Conservation (phyloP, 2,888 invertebrate genomes). For the Torymus texanus region DNA sequence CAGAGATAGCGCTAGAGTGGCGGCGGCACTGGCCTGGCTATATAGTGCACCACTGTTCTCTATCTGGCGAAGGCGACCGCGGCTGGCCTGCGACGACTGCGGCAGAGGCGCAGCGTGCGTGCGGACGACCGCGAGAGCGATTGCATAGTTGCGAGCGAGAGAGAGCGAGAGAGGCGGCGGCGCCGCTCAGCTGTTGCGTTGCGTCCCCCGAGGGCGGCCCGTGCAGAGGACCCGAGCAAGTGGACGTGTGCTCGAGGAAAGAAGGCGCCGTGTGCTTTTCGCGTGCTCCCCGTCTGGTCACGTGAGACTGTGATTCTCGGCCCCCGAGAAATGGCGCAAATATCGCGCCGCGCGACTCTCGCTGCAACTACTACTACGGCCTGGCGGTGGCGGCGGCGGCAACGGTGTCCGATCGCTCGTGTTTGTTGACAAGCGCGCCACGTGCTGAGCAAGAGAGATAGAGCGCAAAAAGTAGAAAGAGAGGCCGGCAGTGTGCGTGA, state of each 20-base stretch:
- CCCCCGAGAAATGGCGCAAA: constrained; percentile 80
- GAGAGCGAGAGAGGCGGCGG: constrained; percentile 10
- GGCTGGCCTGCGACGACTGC: background rate
- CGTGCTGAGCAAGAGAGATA: constrained; percentile 78
- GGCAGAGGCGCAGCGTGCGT: background rate
- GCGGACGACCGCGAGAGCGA: background rate
- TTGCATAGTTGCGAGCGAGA: background rate
- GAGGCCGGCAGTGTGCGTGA: constrained; percentile 7
- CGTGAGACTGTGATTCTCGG: constrained; percentile 75
- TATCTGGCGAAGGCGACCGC: background rate
- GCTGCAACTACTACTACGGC: too few species aligned
- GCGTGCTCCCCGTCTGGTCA: constrained; percentile 74
- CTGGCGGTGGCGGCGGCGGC: constrained; percentile 5
- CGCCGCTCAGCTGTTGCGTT: constrained; percentile 39
- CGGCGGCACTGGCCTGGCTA: too few species aligned
- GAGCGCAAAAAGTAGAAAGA: constrained; percentile 40
- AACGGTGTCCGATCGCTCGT: constrained; percentile 77
- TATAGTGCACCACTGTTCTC: too few species aligned
- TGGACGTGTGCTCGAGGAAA: too few species aligned
- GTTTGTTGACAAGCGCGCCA: constrained; percentile 89
- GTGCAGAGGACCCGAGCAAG: too few species aligned
- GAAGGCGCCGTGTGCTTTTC: background rate
- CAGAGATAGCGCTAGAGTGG: too few species aligned
- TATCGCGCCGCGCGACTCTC: constrained; percentile 74
- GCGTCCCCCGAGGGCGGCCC: background rate